Evolutionary conservation across 2,113 vertebrate genomes (phyloP).

Genomic region (Uria lomvia): DNA sequence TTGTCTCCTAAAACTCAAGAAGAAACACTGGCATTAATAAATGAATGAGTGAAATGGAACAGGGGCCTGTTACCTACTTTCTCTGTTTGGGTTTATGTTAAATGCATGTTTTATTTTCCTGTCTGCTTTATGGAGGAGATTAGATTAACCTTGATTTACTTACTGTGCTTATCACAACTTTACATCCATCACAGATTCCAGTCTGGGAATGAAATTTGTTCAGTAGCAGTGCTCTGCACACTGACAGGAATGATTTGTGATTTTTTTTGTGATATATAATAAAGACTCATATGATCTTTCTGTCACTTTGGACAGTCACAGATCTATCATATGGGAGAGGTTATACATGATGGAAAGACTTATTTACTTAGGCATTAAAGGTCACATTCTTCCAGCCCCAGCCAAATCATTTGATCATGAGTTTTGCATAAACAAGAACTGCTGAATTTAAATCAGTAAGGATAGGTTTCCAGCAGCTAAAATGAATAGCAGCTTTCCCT

Average conservation of each 20-base stretch:
- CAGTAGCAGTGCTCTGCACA: neutral
- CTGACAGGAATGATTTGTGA: neutral
- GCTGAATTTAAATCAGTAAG: neutral
- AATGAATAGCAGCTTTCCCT: neutral
- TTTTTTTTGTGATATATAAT: neutral
- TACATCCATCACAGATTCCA: neutral
- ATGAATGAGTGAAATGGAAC: neutral
- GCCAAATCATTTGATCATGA: neutral
- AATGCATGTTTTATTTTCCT: neutral
- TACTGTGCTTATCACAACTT: neutral
- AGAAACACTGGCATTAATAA: neutral
- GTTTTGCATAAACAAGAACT: neutral
- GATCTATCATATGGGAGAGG: neutral
- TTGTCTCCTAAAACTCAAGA: constrained; percentile 21
- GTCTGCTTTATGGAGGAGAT: neutral
- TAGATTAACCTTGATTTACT: neutral
- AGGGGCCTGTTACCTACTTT: neutral
- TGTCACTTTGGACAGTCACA: neutral
- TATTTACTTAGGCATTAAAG: constrained; percentile 32
- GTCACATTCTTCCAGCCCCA: neutral
- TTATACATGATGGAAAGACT: neutral
- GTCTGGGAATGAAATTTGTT: neutral
- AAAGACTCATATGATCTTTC: neutral
- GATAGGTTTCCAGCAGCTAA: neutral
- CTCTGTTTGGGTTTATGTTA: neutral